A percentile compares a stretch with the other conserved stretches of the same genome.
Evolutionary conservation across 2,113 vertebrate species (phyloP).

Genomic region (Ascaphus truei): DNA sequence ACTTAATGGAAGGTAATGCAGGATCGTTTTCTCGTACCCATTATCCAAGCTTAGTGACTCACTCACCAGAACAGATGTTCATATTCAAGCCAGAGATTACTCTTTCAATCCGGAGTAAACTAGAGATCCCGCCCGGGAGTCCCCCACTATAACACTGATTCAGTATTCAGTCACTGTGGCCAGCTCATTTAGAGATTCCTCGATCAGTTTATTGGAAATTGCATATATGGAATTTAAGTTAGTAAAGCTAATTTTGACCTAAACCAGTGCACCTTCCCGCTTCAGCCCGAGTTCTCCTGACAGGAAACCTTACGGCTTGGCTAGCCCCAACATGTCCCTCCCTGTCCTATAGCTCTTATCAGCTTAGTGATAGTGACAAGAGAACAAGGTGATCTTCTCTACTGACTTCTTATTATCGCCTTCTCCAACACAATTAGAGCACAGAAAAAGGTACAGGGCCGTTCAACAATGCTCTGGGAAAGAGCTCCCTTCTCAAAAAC

Average conservation of each 20-base stretch:
- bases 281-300: neutral
- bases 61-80: too few relatives aligned
- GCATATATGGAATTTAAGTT: neutral
- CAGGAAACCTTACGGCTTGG: slow-evolving; percentile 9
- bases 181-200: too few relatives aligned
- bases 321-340: slow-evolving; percentile 28
- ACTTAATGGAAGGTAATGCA: too few relatives aligned
- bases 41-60: too few relatives aligned
- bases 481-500: slow-evolving; percentile 3
- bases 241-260: neutral
- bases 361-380: slow-evolving; percentile 27
- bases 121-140: too few relatives aligned
- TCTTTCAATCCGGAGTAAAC: too few relatives aligned
- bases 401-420: slow-evolving; percentile 30
- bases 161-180: too few relatives aligned
- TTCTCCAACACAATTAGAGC: slow-evolving; percentile 33
- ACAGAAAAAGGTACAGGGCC: slow-evolving; percentile 22
- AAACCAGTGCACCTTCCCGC: neutral
- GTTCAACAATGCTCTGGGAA: slow-evolving; percentile 18
- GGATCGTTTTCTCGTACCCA: too few relatives aligned
- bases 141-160: too few relatives aligned
- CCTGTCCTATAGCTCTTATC: slow-evolving; percentile 20
- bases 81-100: too few relatives aligned
- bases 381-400: slow-evolving; percentile 28
- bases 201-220: too few relatives aligned